These are phyloP conservation scores for Lottia scabra DNA, from an alignment of 2,888 invertebrate species.

Conservation along the genomic window DNA sequence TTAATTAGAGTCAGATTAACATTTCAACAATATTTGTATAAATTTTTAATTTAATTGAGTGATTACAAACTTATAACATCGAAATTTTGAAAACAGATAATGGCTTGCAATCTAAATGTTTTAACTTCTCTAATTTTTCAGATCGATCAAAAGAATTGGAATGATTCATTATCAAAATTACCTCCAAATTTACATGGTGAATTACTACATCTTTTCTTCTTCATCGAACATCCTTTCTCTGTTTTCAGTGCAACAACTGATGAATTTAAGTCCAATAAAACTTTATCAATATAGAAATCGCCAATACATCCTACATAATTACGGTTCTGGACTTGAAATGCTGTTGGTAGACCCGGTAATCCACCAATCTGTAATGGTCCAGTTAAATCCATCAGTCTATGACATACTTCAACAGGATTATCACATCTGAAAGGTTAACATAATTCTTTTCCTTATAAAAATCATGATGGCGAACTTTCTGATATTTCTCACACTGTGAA, in stretches of 20 bases:
- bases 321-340: constrained; percentile 63
- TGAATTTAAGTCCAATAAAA: constrained; percentile 84
- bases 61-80: too few species aligned
- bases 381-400: constrained; percentile 89
- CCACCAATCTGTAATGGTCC: constrained; percentile 92
- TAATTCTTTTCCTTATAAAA: too few species aligned
- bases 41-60: too few species aligned
- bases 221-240: constrained; percentile 87
- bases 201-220: constrained; percentile 83
- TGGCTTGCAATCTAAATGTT: too few species aligned
- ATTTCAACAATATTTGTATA: too few species aligned
- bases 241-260: constrained; percentile 72
- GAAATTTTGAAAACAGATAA: too few species aligned
- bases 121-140: too few species aligned
- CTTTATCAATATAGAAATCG: constrained; percentile 87
- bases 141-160: too few species aligned
- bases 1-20: too few species aligned
- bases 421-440: constrained; percentile 65
- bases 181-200: constrained; percentile 91
- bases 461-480: too few species aligned
- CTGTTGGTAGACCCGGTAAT: constrained; percentile 74
- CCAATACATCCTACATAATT: constrained; percentile 93
- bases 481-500: too few species aligned
- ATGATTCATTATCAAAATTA: constrained; percentile 27
- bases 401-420: constrained; percentile 72